Evolutionary conservation across 2,113 vertebrate genomes (phyloP).

Genomic region (Cisticola juncidis): DNA sequence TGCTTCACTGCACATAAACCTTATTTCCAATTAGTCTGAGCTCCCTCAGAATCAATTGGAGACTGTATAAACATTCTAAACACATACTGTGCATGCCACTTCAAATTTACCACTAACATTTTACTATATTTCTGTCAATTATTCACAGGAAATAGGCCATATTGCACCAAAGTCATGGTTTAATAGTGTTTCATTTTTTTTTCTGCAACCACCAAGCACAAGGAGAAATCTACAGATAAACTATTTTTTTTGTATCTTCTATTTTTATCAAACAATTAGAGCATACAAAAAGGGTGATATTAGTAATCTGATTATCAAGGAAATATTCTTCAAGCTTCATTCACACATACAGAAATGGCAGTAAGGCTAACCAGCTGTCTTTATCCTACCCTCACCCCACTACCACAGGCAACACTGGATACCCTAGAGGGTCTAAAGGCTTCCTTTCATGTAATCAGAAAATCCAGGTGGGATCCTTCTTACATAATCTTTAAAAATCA

Average conservation of each 20-base stretch:
- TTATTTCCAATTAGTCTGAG: conserved; percentile 66
- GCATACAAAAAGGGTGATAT: background rate
- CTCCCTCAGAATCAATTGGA: conserved; percentile 27
- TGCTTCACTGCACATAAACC: conserved; percentile 33
- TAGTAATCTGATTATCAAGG: background rate
- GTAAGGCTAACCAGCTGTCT: background rate
- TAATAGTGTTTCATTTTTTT: background rate
- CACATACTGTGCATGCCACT: conserved; percentile 59
- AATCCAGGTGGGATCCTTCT: background rate
- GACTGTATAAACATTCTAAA: conserved; percentile 59
- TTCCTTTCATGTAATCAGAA: background rate
- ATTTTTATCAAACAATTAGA: conserved; percentile 26
- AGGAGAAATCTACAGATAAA: background rate
- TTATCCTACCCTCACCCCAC: background rate
- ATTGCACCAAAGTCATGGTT: background rate
- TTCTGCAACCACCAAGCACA: background rate
- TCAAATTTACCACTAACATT: conserved; percentile 55
- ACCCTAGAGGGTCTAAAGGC: background rate
- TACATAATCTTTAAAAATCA: background rate
- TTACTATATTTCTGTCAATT: conserved; percentile 55
- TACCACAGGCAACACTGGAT: background rate
- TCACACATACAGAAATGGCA: background rate
- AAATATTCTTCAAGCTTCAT: background rate
- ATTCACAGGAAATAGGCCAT: conserved; percentile 16
- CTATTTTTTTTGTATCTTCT: background rate